Base-by-base conservation (phyloP, 2,113 vertebrate genomes). In the Coracopsis vasa region DNA sequence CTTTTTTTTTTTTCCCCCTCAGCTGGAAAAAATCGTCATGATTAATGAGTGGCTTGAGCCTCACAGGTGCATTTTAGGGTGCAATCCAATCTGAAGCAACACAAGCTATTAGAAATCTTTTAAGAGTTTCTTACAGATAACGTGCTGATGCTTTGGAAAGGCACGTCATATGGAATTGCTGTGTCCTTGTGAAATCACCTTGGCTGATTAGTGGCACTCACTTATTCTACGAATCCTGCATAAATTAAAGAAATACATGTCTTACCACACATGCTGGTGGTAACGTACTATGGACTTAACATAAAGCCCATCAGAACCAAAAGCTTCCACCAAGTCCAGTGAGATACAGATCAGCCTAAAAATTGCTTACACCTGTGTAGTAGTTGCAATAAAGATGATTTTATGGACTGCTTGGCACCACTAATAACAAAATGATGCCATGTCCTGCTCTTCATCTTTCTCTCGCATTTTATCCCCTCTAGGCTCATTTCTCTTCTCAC, bases 211-310 rank as follows among this genome's bases (percentile, higher is more conserved):
- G 41, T 21, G 13, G 4, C 53, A 37, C 21, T 51, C 6, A 2
- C 10, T 84, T 86, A 5, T 69, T 75, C 58, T 82, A 79, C 21
- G 48, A 69, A 92, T 69, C 17, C 37, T 41, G 15, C 7, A 50
- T 41, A 50, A 85, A 65, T 35, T 60, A 44, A 73, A 75, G 20
- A 71, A 67, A 39, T 18, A 23, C 10, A 4, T 7, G 6, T 41
- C 29, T 64, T 80, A 64, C 13, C 29, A 3, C 12, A 3, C 0
- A 0, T 39, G 16, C 10, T 67, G 33, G 20, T 65, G 13, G 20
- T 16, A 51, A 51, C 11, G 6, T 23, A 6, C 35, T 18, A 1
- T 0, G 4, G 47, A 16, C 51, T 60, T 54, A 29, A 65, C 28
- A 20, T 19, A 58, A 86, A 71, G 25, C 33, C 45, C 23, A 6